phyloP scores from a whole-genome alignment of 2,888 invertebrate species.

The Bombylius discolor region DNA sequence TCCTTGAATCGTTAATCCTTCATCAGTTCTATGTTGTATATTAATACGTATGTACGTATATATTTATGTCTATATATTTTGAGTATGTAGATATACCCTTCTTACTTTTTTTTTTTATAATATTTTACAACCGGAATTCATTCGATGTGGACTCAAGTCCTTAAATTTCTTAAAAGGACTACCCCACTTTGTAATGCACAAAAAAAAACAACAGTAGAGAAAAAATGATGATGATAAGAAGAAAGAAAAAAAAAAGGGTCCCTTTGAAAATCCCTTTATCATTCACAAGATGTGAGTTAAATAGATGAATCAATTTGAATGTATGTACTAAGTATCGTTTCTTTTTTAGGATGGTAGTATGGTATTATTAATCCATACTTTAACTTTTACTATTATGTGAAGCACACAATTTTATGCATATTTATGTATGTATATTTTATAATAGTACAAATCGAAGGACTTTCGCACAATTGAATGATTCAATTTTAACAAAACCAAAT shows the following conservation, averaged over 20 bases:
- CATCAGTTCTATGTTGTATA: background rate
- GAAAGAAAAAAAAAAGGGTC: background rate
- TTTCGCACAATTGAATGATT: no score
- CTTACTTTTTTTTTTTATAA: background rate
- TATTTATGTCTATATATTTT: background rate
- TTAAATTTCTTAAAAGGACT: slow-evolving; percentile 9
- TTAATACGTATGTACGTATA: background rate
- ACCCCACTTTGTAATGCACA: slow-evolving; percentile 1
- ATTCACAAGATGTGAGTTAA: background rate
- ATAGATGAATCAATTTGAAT: background rate
- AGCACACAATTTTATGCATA: no score
- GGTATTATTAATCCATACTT: no score
- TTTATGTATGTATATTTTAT: no score
- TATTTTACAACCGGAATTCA: background rate
- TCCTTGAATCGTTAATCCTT: slow-evolving; percentile 15
- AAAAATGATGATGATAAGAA: background rate
- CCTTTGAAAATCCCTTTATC: background rate
- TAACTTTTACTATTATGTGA: no score
- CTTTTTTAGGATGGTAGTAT: no score
- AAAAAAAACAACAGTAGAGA: background rate
- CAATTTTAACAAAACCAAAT: no score
- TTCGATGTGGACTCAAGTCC: slow-evolving; percentile 2
- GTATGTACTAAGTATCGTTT: no score
- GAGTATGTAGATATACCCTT: background rate
- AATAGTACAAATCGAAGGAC: no score